Conservation (phyloP, 2,888 invertebrate species). For the Automeris io region DNA sequence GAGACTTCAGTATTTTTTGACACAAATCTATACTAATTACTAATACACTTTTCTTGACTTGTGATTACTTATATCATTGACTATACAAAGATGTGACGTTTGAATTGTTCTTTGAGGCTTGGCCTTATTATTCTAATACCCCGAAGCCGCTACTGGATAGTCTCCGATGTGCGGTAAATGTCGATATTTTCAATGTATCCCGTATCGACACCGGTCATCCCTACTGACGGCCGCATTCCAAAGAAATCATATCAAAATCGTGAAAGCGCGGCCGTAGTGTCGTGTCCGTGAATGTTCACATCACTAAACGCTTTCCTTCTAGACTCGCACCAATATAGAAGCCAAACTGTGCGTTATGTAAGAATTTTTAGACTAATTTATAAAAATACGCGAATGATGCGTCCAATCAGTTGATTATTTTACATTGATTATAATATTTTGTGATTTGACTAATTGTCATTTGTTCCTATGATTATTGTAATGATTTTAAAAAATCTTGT, state of each 20-base stretch:
- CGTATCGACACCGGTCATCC: background rate
- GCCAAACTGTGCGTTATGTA: conserved; percentile 70
- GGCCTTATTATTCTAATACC: no score
- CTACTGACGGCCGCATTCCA: background rate
- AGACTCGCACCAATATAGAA: conserved; percentile 71
- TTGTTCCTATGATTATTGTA: conserved; percentile 73
- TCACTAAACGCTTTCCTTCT: conserved; percentile 52
- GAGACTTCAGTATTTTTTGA: no score
- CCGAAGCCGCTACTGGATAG: no score
- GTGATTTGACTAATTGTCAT: conserved; percentile 73
- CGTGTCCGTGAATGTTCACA: conserved; percentile 40
- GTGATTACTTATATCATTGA: no score
- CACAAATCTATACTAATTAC: no score
- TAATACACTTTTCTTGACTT: no score
- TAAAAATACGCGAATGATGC: conserved; percentile 58
- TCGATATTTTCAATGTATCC: no score
- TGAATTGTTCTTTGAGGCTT: no score
- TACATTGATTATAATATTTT: conserved; percentile 56
- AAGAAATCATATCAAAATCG: background rate
- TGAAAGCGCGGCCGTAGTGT: conserved; percentile 18
- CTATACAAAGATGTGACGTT: no score
- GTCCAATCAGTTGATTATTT: conserved; percentile 47
- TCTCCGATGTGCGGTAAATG: background rate
- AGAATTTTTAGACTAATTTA: conserved; percentile 61
- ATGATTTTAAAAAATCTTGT: conserved; percentile 64